Percentiles rank a stretch among this genome's conserved stretches.
These are phyloP conservation scores for Lepilemur septentrionalis DNA, from an alignment of 2,797 vertebrate genomes.

Conservation along the genomic window DNA sequence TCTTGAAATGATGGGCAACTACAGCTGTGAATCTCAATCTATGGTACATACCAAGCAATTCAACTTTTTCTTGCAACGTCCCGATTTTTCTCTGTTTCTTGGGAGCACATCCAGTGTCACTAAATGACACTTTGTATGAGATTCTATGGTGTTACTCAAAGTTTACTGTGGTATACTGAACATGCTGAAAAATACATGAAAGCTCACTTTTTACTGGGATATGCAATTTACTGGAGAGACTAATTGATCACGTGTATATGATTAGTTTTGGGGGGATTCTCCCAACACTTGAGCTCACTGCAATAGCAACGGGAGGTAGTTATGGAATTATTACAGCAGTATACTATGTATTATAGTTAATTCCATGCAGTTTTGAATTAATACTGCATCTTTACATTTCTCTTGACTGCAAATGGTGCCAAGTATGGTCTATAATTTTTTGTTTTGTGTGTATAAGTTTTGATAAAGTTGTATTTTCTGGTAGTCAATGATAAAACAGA, in stretches of 20 bases:
- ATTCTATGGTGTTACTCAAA: not conserved
- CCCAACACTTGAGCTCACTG: not conserved
- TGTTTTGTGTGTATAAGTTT: not conserved
- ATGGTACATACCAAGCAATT: not conserved
- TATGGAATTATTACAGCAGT: too few species aligned
- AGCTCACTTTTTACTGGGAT: not conserved
- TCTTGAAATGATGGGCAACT: not conserved
- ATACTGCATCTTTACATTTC: not conserved
- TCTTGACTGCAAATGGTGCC: not conserved
- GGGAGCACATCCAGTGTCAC: not conserved
- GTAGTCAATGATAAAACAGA: not conserved
- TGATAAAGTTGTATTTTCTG: not conserved
- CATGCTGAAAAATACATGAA: not conserved
- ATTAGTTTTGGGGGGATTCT: too few species aligned
- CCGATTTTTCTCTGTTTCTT: not conserved
- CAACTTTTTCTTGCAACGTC: too few species aligned
- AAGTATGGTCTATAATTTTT: not conserved
- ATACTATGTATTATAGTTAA: not conserved
- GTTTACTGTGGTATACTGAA: not conserved
- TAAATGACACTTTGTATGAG: not conserved
- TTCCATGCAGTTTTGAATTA: not conserved
- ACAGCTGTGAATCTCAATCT: not conserved
- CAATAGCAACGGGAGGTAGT: not conserved
- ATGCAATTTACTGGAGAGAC: not conserved
- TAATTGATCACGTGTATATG: not conserved